phyloP scores from a whole-genome alignment of 1,140 invertebrate species.

The Drosophila melanica region DNA sequence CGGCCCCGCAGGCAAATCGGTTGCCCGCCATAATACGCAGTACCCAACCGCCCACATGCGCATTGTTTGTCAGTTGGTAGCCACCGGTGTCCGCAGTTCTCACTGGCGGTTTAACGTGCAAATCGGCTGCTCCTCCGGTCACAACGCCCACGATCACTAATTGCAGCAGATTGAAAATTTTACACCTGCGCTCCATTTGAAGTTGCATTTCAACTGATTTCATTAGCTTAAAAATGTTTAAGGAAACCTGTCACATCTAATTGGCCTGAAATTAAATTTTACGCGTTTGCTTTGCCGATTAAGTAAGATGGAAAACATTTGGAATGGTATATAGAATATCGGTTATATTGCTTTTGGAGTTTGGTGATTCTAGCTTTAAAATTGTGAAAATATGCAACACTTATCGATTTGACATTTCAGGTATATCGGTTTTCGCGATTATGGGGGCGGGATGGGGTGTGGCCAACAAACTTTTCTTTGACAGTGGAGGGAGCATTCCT shows the following conservation, averaged over 20 bases:
- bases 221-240: background rate
- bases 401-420: too few relatives aligned
- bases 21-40: constrained; percentile 23
- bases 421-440: too few relatives aligned
- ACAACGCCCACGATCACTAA: background rate
- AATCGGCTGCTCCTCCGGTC: background rate
- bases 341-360: background rate
- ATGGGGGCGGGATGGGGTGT: too few relatives aligned
- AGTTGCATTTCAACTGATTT: background rate
- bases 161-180: background rate
- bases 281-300: background rate
- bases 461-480: too few relatives aligned
- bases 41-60: constrained; percentile 22
- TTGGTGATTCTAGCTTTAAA: too few relatives aligned
- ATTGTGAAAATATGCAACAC: too few relatives aligned
- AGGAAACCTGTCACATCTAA: background rate
- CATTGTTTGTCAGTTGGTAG: constrained; percentile 9
- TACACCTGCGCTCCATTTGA: background rate
- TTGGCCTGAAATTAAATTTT: background rate
- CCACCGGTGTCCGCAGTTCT: constrained; percentile 17
- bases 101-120: constrained; percentile 3
- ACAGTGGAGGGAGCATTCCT: too few relatives aligned
- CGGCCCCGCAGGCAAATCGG: constrained; percentile 31
- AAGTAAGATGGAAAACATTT: background rate
- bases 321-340: background rate